Evolutionary conservation across 1,140 invertebrate genomes (phyloP).

Genomic region (Aphelinus atriplicis): DNA sequence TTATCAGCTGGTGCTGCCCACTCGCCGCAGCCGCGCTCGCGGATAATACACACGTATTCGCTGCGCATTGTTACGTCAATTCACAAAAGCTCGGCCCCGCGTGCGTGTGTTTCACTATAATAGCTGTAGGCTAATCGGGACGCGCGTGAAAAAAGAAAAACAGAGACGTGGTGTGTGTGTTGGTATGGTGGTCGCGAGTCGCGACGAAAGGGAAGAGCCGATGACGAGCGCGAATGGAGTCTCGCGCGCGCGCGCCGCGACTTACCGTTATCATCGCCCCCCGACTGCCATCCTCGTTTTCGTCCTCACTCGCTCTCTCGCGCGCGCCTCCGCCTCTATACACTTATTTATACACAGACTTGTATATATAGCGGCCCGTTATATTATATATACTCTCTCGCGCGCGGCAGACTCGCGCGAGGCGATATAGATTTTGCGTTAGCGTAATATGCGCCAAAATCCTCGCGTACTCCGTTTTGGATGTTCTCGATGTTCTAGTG

Average conservation of each 20-base stretch:
- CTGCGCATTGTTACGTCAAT: no score
- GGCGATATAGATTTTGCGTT: not conserved
- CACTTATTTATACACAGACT: no score
- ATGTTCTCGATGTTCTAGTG: not conserved
- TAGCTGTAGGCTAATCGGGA: no score
- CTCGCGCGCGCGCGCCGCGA: not conserved
- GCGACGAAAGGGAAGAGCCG: not conserved
- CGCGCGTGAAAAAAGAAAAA: no score
- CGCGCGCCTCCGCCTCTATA: not conserved
- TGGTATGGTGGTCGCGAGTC: no score
- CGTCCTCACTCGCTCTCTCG: conserved; percentile 7
- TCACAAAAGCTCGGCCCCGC: no score
- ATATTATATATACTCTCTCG: not conserved
- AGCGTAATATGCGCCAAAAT: not conserved
- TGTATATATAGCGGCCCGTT: conserved; percentile 11
- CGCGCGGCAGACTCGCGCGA: not conserved
- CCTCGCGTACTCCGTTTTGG: not conserved
- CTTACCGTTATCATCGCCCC: conserved; percentile 30
- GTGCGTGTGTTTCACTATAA: no score
- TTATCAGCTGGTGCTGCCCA: no score
- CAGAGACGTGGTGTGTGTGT: no score
- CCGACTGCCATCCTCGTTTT: conserved; percentile 31
- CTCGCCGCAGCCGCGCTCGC: no score
- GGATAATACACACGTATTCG: no score
- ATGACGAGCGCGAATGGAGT: not conserved